Conservation (phyloP, 2,888 invertebrate species). For the Malachius bipustulatus region DNA sequence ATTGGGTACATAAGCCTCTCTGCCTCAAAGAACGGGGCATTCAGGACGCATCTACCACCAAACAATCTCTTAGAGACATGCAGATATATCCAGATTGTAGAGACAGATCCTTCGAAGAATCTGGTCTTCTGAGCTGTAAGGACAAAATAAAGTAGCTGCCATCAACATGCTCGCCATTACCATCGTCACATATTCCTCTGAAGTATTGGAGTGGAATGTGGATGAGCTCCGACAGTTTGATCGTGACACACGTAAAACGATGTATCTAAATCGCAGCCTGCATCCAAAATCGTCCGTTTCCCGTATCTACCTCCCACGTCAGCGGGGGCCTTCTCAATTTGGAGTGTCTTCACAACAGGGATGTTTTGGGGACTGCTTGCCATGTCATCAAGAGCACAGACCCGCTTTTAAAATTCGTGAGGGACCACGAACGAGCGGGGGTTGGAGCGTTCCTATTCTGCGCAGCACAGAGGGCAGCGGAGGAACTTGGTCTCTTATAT, state of each 20-base stretch:
- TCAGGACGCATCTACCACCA: not conserved
- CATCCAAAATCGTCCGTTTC: constrained; percentile 1
- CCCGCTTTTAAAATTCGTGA: too few relatives aligned
- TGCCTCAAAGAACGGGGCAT: not conserved
- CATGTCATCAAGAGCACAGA: too few relatives aligned
- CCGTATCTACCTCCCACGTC: not conserved
- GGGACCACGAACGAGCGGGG: too few relatives aligned
- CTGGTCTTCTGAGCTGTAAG: not conserved
- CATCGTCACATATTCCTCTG: not conserved
- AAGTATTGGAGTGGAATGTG: not conserved
- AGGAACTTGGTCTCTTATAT: too few relatives aligned
- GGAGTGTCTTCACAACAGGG: constrained; percentile 2
- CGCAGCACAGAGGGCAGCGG: too few relatives aligned
- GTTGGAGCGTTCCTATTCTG: too few relatives aligned
- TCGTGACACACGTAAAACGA: not conserved
- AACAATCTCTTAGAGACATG: not conserved
- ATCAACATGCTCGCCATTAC: not conserved
- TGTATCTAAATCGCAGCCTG: not conserved
- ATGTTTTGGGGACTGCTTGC: too few relatives aligned
- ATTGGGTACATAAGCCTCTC: too few relatives aligned
- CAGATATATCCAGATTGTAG: too few relatives aligned
- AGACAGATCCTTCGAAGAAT: not conserved
- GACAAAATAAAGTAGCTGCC: constrained; percentile 2
- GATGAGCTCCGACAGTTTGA: not conserved
- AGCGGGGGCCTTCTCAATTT: not conserved